A percentile compares a stretch with the other conserved stretches of the same genome.
Conservation (phyloP, 2,113 vertebrate genomes). For the Promerops cafer region DNA sequence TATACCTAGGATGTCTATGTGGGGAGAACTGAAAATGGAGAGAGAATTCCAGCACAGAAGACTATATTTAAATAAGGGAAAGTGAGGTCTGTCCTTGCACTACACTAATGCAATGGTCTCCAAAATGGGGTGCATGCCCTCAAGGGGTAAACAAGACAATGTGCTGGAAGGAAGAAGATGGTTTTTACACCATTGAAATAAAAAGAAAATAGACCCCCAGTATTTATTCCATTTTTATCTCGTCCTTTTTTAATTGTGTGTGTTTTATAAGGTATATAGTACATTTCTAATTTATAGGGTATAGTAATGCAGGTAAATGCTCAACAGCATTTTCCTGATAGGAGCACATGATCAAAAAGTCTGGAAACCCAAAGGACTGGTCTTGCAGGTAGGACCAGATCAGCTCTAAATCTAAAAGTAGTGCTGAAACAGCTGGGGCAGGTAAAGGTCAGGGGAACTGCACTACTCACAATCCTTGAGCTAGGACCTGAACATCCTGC, state of each 20-base stretch:
- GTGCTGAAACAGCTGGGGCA: background rate
- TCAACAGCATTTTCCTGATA: background rate
- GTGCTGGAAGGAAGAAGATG: background rate
- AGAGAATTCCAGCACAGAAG: background rate
- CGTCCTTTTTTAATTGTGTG: background rate
- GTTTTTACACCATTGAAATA: background rate
- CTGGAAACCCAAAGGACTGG: background rate
- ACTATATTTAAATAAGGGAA: background rate
- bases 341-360: background rate
- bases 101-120: background rate
- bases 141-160: background rate
- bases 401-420: background rate
- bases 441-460: background rate
- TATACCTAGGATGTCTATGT: background rate
- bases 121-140: background rate
- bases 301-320: rapidly evolving
- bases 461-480: background rate
- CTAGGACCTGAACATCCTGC: background rate
- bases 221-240: background rate
- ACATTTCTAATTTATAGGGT: background rate
- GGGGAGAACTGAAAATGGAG: background rate
- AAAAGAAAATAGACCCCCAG: background rate
- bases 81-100: background rate
- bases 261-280: background rate
- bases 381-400: background rate